Base-by-base conservation (phyloP, 2,113 vertebrate genomes). In the Sander lucioperca region DNA sequence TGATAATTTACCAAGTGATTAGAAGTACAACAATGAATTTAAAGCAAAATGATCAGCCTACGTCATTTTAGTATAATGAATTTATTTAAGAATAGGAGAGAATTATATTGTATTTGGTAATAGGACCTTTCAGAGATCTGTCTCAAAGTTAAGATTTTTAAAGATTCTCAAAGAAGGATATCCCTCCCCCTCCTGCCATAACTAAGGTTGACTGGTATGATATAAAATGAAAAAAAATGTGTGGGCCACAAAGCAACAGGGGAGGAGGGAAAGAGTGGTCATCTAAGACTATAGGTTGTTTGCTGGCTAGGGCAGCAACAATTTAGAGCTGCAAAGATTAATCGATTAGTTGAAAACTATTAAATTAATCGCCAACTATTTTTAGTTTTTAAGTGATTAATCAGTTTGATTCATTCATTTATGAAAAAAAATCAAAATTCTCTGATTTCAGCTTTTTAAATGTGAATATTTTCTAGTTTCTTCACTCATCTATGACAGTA, bases 1-100 rank as follows among this genome's bases (percentile, higher is more conserved):
- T 30, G 54, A 16, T 65, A 53, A 68, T 76, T 62, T 61, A 74
- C 33, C 14, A 43, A 59, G 33, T 36, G 11, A 80, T 76, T 54
- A 63, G 39, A 67, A 30, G 45, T 66, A 80, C 36, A 47, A 70
- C 19, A 73, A 33, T 39, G 13, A 51, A 61, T 64, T 79, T 36
- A 7, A 56, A 54, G 14, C 8, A 65, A 48, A 83, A 59, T 67
- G 21, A 50, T 47, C 25, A 36, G 19, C 12, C 1, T 5, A 48
- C 0, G 1, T 62, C 21, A 79, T 72, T 67, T 56, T 36, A 66
- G 18, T 70, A 47, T 53, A 74, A 50, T 48, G 27, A 18, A 51
- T 51, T 62, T 21, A 68, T 45, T 81, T 56, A 4, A 21, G 1
- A 39, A 6, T 58, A 7, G 14, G 9, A 69, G 10, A 27, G 15